Evolutionary conservation across 1,140 invertebrate genomes (phyloP), one percentile per base, ranked within the genome.

Genomic region (Halyomorpha halys): DNA sequence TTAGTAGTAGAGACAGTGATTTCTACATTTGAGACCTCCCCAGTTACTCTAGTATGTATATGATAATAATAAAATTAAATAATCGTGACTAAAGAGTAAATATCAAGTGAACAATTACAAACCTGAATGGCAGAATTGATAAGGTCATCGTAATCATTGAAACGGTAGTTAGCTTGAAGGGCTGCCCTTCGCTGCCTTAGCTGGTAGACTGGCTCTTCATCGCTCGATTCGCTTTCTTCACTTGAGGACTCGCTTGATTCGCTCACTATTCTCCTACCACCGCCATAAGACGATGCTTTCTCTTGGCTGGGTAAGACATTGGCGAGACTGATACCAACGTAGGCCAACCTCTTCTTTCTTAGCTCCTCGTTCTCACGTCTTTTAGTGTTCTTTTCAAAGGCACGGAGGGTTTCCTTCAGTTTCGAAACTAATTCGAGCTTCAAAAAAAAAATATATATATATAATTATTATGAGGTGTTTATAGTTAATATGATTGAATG

Each of bases 121-220:
- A 84, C 85, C 75, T 90, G 84, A 63, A 96, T 89, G 15, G 94
- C 94, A 56, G 88, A 91, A 72, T 92, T 90, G 54, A 97, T 97
- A 69, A 97, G 82, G 18, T 94, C 87, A 74, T 97, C 94, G 75
- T 91, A 97, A 73, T 96, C 92, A 72, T 92, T 91, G 68, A 94
- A 89, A 61, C 83, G 81, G 70, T 94, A 92, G 69, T 85, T 94
- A 13, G 44, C 18, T 25, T 66, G 61, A 53, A 91, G 84, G 21
- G 87, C 85, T 56, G 83, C 79, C 15, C 85, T 76, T 19, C 90
- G 78, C 71, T 88, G 86, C 9, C 89, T 79, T 67, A 92, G 75
- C 68, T 90, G 83, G 76, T 92, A 91, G 64, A 91, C 86, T 0
- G 87, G 88, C 68, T 87, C 89, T 18, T 74, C 71, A 39, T 71